Evolutionary conservation across 2,113 vertebrate species (phyloP).

Genomic region (Lethenteron reissneri): DNA sequence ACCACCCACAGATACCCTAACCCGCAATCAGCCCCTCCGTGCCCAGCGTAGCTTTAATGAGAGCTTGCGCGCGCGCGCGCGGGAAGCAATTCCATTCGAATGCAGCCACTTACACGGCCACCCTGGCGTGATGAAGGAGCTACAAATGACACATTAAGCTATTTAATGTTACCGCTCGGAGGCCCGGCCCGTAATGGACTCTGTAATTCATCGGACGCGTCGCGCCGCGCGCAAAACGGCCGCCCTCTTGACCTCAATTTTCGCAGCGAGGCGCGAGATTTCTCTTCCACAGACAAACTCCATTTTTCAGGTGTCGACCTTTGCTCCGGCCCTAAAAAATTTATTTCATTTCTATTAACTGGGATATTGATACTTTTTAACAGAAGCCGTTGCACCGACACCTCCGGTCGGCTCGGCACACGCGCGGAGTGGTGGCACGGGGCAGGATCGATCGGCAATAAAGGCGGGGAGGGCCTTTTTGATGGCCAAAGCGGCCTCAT

Average conservation of each 20-base stretch:
- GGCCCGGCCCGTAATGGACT: conserved; percentile 58
- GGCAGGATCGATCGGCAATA: no score
- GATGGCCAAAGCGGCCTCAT: no score
- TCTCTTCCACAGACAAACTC: conserved; percentile 54
- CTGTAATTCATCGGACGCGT: conserved; percentile 59
- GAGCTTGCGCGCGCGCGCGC: background rate
- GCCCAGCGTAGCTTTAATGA: no score
- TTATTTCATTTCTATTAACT: conserved; percentile 72
- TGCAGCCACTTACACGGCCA: conserved; percentile 3
- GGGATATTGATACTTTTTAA: conserved; percentile 45
- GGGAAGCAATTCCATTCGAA: conserved; percentile 2
- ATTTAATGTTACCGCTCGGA: conserved; percentile 57
- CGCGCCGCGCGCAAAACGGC: conserved; percentile 59
- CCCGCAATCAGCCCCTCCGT: background rate
- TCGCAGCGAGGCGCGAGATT: conserved; percentile 53
- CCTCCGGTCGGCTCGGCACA: no score
- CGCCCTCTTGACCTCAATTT: conserved; percentile 55
- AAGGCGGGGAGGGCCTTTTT: no score
- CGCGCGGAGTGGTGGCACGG: no score
- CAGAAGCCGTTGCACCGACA: no score
- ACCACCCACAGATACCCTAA: background rate
- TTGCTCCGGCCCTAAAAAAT: conserved; percentile 53
- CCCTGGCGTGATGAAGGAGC: conserved; percentile 40
- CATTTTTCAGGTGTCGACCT: conserved; percentile 68
- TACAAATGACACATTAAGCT: conserved; percentile 61